Percentiles rank a stretch among this genome's conserved stretches.
Conservation (phyloP, 2,113 vertebrate genomes). For the Fulmarus glacialis region DNA sequence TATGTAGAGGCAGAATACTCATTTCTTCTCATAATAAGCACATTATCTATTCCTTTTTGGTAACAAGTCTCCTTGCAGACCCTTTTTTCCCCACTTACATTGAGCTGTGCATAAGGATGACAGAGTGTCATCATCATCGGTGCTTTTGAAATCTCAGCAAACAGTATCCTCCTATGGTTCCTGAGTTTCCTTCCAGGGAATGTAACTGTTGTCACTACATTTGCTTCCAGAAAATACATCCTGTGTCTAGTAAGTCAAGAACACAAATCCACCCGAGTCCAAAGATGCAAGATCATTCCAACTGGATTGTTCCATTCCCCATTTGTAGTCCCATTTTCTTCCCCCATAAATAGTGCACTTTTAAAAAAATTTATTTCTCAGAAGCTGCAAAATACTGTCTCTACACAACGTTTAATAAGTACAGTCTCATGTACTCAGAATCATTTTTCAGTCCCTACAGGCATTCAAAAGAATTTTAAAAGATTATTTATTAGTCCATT, state of each 20-base stretch:
- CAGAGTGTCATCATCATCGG: not conserved
- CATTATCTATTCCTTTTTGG: not conserved
- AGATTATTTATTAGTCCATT: not conserved
- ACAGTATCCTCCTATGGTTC: not conserved
- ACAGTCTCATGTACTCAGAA: not conserved
- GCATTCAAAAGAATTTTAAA: not conserved
- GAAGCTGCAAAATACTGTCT: not conserved
- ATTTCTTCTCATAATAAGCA: not conserved
- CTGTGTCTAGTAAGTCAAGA: not conserved
- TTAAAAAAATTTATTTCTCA: not conserved
- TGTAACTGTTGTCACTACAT: not conserved
- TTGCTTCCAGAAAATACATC: not conserved
- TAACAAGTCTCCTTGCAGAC: not conserved
- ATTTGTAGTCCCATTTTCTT: not conserved
- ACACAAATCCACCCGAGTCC: not conserved
- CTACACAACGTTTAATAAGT: not conserved
- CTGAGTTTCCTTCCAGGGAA: not conserved
- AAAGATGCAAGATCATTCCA: not conserved
- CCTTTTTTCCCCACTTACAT: not conserved
- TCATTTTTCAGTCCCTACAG: not conserved
- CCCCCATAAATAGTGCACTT: not conserved
- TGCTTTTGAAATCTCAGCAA: not conserved
- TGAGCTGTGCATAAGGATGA: not conserved
- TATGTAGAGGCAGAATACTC: not conserved
- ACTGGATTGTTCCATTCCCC: not conserved